Percentiles rank a stretch among this genome's conserved stretches.
Conservation (phyloP, 2,888 invertebrate genomes). For the Ametastegia equiseti region DNA sequence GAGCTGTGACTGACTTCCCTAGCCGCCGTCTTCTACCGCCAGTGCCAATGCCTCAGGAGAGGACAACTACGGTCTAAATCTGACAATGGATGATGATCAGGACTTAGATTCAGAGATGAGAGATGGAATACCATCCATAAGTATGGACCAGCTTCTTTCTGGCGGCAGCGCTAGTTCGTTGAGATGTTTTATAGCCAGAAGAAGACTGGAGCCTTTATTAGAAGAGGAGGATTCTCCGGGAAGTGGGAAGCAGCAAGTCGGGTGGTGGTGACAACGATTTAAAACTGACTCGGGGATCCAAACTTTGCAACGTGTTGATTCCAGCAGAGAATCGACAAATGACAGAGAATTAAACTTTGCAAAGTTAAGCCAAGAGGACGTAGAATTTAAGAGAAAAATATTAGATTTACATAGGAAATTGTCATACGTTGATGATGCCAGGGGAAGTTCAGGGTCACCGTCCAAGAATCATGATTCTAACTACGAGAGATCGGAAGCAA, state of each 20-base stretch:
- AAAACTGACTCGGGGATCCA: slow-evolving; percentile 55
- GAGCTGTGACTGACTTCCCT: slow-evolving; percentile 74
- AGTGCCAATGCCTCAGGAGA: slow-evolving; percentile 60
- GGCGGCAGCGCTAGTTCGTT: slow-evolving; percentile 67
- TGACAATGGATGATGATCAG: slow-evolving; percentile 81
- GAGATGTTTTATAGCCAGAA: slow-evolving; percentile 78
- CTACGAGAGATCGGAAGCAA: slow-evolving; percentile 18
- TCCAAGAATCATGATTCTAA: slow-evolving; percentile 47
- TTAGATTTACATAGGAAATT: slow-evolving; percentile 70
- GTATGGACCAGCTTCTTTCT: slow-evolving; percentile 71
- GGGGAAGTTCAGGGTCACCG: slow-evolving; percentile 52
- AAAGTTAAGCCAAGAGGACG: slow-evolving; percentile 69
- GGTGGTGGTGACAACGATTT: slow-evolving; percentile 76
- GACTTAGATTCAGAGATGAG: slow-evolving; percentile 77
- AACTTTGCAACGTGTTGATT: slow-evolving; percentile 9
- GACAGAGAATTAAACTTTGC: slow-evolving; percentile 68
- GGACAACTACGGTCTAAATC: slow-evolving; percentile 68
- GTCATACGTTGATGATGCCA: slow-evolving; percentile 52
- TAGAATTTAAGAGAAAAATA: slow-evolving; percentile 72
- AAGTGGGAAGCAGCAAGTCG: slow-evolving; percentile 70
- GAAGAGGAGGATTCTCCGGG: slow-evolving; percentile 86
- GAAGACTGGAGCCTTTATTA: slow-evolving; percentile 88
- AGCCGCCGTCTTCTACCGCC: slow-evolving; percentile 66
- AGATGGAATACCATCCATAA: slow-evolving; percentile 66
- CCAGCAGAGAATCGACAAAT: slow-evolving; percentile 7